A percentile compares a stretch with the other conserved stretches of the same genome.
These are phyloP conservation scores for Echinarachnius parma DNA, from an alignment of 53 echinoderm and acorn worm species.

Conservation along the genomic window DNA sequence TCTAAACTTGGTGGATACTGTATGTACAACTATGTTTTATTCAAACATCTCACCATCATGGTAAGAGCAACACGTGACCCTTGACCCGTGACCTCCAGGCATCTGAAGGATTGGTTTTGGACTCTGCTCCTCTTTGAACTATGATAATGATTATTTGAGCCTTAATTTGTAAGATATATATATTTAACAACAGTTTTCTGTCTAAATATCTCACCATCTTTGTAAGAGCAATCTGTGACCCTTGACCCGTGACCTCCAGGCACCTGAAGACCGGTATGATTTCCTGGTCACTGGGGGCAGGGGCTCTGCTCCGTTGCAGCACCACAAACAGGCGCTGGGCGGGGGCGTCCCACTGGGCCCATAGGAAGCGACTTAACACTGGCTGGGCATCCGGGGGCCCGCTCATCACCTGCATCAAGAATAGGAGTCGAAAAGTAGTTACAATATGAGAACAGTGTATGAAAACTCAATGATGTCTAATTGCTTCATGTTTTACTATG, in stretches of 20 bases:
- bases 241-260: slow-evolving; percentile 70
- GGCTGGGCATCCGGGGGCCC: slow-evolving; percentile 74
- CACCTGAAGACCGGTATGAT: slow-evolving; percentile 59
- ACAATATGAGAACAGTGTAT: no score
- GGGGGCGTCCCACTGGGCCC: slow-evolving; percentile 94
- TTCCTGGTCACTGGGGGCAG: slow-evolving; percentile 20
- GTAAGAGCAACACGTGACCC: no score
- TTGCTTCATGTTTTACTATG: no score
- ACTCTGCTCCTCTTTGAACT: no score
- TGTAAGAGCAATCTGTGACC: slow-evolving; percentile 40
- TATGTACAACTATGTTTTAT: no score
- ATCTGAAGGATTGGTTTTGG: no score
- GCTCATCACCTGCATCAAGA: slow-evolving; percentile 70
- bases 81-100: no score
- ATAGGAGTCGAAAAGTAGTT: background rate
- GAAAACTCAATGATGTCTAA: no score
- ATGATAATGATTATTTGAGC: no score
- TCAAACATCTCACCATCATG: no score
- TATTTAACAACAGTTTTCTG: background rate
- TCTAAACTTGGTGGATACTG: no score
- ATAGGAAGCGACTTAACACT: slow-evolving; percentile 72
- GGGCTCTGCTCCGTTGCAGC: slow-evolving; percentile 26
- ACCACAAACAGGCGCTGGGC: slow-evolving; percentile 71
- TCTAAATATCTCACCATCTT: slow-evolving; percentile 55
- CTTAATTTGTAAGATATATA: no score